Evolutionary conservation across 2,113 vertebrate species (phyloP).

Genomic region (Cryptoleucopteryx plumbea): DNA sequence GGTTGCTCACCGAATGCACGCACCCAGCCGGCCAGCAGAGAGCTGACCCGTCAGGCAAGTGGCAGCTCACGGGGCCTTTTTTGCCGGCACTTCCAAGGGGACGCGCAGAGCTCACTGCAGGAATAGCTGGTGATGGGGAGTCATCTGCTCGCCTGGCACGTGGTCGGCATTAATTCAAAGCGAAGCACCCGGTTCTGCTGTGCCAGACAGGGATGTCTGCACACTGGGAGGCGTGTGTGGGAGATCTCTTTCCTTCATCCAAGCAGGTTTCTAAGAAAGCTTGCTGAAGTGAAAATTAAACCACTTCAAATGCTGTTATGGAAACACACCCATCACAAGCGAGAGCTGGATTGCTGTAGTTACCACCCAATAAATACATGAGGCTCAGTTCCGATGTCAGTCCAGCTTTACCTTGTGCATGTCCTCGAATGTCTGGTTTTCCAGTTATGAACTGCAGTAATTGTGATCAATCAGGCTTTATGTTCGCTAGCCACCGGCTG

Average conservation of each 20-base stretch:
- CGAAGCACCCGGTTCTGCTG: neutral
- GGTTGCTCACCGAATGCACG: neutral
- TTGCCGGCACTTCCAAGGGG: neutral
- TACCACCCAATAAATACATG: conserved; percentile 2
- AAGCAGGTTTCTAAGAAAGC: neutral
- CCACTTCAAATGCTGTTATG: neutral
- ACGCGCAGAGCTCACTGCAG: neutral
- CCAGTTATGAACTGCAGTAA: conserved; percentile 20
- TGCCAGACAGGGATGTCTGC: neutral
- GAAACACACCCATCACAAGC: neutral
- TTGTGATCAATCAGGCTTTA: conserved; percentile 46
- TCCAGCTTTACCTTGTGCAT: neutral
- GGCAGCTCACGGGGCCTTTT: neutral
- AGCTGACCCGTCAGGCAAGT: neutral
- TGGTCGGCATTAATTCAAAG: neutral
- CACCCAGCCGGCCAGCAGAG: neutral
- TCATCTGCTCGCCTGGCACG: accelerated
- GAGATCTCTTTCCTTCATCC: neutral
- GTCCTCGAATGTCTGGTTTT: neutral
- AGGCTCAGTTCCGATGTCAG: neutral
- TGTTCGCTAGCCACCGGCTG: neutral
- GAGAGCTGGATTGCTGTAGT: neutral
- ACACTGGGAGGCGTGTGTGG: neutral
- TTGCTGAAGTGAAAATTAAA: conserved; percentile 45
- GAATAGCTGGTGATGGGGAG: neutral